phyloP scores from a whole-genome alignment of 2,113 vertebrate species.

The Drymodes brunneopygia region DNA sequence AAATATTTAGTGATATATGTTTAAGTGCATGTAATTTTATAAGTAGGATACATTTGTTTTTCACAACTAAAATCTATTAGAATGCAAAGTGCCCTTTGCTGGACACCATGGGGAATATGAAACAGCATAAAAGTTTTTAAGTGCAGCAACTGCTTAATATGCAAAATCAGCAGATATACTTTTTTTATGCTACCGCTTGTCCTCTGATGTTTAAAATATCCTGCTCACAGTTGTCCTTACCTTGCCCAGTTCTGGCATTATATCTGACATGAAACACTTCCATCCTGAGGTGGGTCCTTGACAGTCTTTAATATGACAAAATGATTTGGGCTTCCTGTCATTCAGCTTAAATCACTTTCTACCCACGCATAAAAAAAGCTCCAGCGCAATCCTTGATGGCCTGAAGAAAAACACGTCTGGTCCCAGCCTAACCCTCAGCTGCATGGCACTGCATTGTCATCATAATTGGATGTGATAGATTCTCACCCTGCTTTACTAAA shows the following conservation, averaged over 20 bases:
- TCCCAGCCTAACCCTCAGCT: neutral
- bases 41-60: neutral
- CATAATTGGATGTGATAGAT: neutral
- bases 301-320: conserved; percentile 42
- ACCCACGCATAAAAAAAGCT: neutral
- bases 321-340: conserved; percentile 37
- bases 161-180: neutral
- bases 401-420: neutral
- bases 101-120: neutral
- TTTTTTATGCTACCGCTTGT: neutral
- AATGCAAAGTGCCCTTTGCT: neutral
- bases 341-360: conserved; percentile 26
- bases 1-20: neutral
- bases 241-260: neutral
- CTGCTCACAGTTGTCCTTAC: neutral
- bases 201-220: neutral
- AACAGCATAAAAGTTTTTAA: neutral
- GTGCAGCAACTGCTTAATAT: neutral
- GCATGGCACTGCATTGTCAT: neutral
- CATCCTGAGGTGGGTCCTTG: conserved; percentile 18
- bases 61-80: neutral
- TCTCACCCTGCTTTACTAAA: conserved; percentile 45
- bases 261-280: neutral
- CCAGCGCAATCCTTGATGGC: neutral
- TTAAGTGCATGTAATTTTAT: neutral